Evolutionary conservation across 2,888 invertebrate species (phyloP).

Genomic region (Blastobasis lacticolella): DNA sequence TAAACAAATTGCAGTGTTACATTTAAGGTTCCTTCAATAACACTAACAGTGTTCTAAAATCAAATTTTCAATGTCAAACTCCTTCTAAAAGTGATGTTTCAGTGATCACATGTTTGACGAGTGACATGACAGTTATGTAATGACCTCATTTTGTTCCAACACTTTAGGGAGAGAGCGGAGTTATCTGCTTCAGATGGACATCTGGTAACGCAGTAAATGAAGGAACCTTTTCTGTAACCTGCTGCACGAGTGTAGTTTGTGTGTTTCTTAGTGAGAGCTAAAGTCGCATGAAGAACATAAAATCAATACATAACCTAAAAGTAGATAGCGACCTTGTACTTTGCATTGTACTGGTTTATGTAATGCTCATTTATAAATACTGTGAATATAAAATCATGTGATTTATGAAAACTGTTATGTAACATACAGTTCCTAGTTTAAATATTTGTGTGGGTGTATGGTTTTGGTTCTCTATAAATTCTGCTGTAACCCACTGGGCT

Average conservation of each 20-base stretch:
- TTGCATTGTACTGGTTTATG: slow-evolving; percentile 29
- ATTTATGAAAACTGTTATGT: slow-evolving; percentile 52
- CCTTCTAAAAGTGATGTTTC: slow-evolving; percentile 11
- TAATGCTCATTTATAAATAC: slow-evolving; percentile 31
- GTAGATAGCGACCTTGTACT: slow-evolving; percentile 36
- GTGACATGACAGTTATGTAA: slow-evolving; percentile 51
- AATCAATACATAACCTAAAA: slow-evolving; percentile 19
- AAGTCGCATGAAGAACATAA: slow-evolving; percentile 19
- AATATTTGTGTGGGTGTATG: slow-evolving; percentile 24
- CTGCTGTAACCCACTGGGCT: background rate
- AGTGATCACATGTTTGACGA: slow-evolving; percentile 30
- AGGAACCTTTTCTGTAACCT: slow-evolving; percentile 6
- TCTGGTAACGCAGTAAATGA: too few relatives aligned
- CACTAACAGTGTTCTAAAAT: slow-evolving; percentile 16
- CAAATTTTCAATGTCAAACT: slow-evolving; percentile 13
- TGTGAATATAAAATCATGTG: slow-evolving; percentile 55
- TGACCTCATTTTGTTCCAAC: slow-evolving; percentile 34
- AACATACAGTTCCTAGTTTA: slow-evolving; percentile 35
- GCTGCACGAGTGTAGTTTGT: slow-evolving; percentile 9
- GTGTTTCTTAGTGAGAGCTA: slow-evolving; percentile 18
- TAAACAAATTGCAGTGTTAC: slow-evolving; percentile 8
- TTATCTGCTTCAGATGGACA: too few relatives aligned
- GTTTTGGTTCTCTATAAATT: too few relatives aligned
- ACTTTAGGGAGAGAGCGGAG: too few relatives aligned
- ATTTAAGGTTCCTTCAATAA: slow-evolving; percentile 14